A percentile compares a stretch with the other conserved stretches of the same genome.
Conservation (phyloP, 2,888 invertebrate species). For the Troglohyphantes excavatus region DNA sequence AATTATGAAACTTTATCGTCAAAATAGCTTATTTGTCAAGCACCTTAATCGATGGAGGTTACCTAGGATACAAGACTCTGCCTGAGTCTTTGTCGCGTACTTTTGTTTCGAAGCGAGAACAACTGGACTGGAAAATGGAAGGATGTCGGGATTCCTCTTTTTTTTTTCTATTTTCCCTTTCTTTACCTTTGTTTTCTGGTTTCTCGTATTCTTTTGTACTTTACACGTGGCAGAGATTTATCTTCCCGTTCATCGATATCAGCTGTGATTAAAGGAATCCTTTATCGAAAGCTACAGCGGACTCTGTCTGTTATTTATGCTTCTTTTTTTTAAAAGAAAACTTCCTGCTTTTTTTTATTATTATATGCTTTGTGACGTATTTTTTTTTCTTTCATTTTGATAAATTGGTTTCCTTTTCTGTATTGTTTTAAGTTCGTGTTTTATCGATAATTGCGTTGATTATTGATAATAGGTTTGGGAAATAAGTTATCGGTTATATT, state of each 20-base stretch:
- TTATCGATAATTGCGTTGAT: too few relatives aligned
- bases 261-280: constrained; percentile 1
- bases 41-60: constrained; percentile 37
- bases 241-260: not conserved
- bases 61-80: constrained; percentile 50
- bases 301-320: not conserved
- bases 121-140: constrained; percentile 62
- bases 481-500: too few relatives aligned
- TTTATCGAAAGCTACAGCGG: not conserved
- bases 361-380: not conserved
- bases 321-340: not conserved
- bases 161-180: not conserved
- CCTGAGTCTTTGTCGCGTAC: not conserved
- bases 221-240: constrained; percentile 17
- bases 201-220: not conserved
- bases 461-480: too few relatives aligned
- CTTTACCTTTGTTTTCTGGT: not conserved
- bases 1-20: not conserved
- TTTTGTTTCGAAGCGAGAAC: constrained; percentile 44
- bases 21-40: constrained; percentile 16
- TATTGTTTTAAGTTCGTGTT: too few relatives aligned
- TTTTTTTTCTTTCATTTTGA: too few relatives aligned
- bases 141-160: constrained; percentile 20
- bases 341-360: not conserved
- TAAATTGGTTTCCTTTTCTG: not conserved